Conservation (phyloP, 1,140 invertebrate species). For the Tachypleus tridentatus region DNA sequence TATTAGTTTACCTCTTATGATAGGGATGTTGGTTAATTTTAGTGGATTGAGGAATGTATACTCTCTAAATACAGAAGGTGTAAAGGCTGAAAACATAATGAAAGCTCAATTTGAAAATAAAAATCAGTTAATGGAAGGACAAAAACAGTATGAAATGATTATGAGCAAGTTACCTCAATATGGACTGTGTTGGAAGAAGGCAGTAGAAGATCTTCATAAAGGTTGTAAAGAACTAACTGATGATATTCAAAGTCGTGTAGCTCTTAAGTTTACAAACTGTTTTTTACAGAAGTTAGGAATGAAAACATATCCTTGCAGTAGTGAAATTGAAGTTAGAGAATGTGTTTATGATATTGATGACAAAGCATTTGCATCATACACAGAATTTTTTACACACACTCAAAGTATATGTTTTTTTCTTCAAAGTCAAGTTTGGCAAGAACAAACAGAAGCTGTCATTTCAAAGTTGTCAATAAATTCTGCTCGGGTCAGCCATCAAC, state of each 20-base stretch:
- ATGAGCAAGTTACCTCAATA: constrained; percentile 7
- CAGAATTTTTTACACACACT: constrained; percentile 54
- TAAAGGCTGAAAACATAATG: too few relatives aligned
- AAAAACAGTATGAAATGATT: constrained; percentile 12
- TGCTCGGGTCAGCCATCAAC: constrained; percentile 35
- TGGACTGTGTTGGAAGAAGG: constrained; percentile 47
- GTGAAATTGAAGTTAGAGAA: constrained; percentile 29
- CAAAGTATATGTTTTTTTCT: constrained; percentile 56
- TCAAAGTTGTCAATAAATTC: constrained; percentile 37
- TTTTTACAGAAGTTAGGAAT: constrained; percentile 49
- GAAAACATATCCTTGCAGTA: constrained; percentile 40
- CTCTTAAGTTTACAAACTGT: constrained; percentile 51
- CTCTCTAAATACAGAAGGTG: too few relatives aligned
- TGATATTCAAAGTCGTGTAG: constrained; percentile 45
- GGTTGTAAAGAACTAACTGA: constrained; percentile 47
- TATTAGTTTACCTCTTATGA: too few relatives aligned
- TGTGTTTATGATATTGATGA: constrained; percentile 47
- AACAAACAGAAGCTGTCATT: constrained; percentile 45
- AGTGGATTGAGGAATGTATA: too few relatives aligned
- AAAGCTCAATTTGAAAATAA: too few relatives aligned
- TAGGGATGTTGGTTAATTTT: too few relatives aligned
- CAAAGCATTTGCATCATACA: constrained; percentile 45
- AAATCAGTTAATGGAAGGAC: constrained; percentile 2
- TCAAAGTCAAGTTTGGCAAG: constrained; percentile 50
- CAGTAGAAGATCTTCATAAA: constrained; percentile 39